These are phyloP conservation scores for Chironex yamaguchii DNA, from an alignment of 30 jellyfish, hydroid and myxozoan genomes.

Conservation along the genomic window DNA sequence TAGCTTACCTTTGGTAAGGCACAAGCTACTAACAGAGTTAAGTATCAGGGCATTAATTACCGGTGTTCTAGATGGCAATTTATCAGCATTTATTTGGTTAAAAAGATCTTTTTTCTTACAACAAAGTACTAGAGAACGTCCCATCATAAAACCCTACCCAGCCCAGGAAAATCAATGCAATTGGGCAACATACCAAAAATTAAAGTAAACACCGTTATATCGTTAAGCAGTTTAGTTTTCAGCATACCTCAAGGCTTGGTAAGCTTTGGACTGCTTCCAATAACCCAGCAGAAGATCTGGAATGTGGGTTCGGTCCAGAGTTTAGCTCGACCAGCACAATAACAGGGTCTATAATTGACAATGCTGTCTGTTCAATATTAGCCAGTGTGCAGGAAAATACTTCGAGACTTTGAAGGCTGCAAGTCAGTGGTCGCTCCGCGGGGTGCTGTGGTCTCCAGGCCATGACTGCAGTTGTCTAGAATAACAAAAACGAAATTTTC, in stretches of 20 bases:
- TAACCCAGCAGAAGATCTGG: slow-evolving; percentile 71
- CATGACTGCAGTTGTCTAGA: slow-evolving; percentile 94
- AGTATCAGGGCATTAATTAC: too few relatives aligned
- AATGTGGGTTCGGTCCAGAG: slow-evolving; percentile 69
- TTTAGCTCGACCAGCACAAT: slow-evolving; percentile 89
- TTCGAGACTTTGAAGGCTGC: slow-evolving; percentile 96
- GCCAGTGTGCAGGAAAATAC: slow-evolving; percentile 91
- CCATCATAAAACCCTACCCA: too few relatives aligned
- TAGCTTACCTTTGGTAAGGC: too few relatives aligned
- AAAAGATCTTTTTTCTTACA: too few relatives aligned
- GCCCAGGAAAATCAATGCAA: too few relatives aligned
- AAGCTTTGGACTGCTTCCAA: slow-evolving; percentile 76
- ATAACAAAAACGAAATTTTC: neutral
- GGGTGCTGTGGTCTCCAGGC: slow-evolving; percentile 95
- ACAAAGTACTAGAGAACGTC: too few relatives aligned
- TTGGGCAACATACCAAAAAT: neutral
- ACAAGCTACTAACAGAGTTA: too few relatives aligned
- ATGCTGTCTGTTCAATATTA: slow-evolving; percentile 93
- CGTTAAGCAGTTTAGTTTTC: neutral
- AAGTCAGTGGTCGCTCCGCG: slow-evolving; percentile 87
- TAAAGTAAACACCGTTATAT: neutral
- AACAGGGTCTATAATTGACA: slow-evolving; percentile 98
- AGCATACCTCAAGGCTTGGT: slow-evolving; percentile 85
- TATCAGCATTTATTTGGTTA: too few relatives aligned
- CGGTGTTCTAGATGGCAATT: too few relatives aligned